Conservation (phyloP, 2,888 invertebrate genomes). For the Amphipoea lucens region DNA sequence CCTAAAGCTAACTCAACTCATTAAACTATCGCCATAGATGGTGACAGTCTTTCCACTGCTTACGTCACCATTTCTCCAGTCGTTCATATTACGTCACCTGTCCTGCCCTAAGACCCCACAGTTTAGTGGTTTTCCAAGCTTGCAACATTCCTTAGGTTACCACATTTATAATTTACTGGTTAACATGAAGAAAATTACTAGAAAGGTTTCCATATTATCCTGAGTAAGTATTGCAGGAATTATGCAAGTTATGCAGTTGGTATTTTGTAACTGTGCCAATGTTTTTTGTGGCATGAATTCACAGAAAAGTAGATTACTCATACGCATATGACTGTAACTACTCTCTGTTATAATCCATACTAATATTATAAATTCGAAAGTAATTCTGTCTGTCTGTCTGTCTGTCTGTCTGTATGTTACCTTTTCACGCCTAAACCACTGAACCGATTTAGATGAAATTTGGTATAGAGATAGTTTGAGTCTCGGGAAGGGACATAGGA, state of each 20-base stretch:
- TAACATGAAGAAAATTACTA: constrained; percentile 53
- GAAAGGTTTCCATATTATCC: constrained; percentile 48
- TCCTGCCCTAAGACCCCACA: constrained; percentile 37
- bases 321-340: background rate
- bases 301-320: constrained; percentile 4
- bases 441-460: too few species aligned
- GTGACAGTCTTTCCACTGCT: constrained; percentile 14
- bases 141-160: constrained; percentile 50
- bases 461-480: too few species aligned
- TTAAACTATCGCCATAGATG: background rate
- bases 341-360: background rate
- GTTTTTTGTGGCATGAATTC: constrained; percentile 2
- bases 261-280: constrained; percentile 29
- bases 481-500: too few species aligned
- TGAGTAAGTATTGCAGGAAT: constrained; percentile 29
- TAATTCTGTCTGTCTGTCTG: too few species aligned
- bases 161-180: constrained; percentile 55
- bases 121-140: constrained; percentile 50
- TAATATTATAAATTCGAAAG: too few species aligned
- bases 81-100: constrained; percentile 34
- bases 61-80: constrained; percentile 33
- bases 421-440: too few species aligned
- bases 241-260: constrained; percentile 27
- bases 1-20: constrained; percentile 4
- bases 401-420: too few species aligned